A percentile compares a stretch with the other conserved stretches of the same genome.
These are phyloP conservation scores for Scalopus aquaticus DNA, from an alignment of 2,113 vertebrate genomes.

Conservation along the genomic window DNA sequence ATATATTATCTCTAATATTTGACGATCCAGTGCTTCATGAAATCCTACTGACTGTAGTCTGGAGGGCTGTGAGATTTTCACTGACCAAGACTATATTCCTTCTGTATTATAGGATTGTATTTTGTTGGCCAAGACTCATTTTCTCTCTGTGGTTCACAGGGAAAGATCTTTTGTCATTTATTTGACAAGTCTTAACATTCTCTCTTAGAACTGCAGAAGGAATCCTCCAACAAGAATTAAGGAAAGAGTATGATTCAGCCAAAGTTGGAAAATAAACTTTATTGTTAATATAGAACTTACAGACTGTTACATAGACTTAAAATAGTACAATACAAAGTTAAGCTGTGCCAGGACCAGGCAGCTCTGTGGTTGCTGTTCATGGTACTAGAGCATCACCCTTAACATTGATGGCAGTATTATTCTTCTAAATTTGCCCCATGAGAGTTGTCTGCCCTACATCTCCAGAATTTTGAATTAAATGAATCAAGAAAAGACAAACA, in stretches of 20 bases:
- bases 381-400: not conserved
- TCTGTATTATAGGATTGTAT: not conserved
- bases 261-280: not conserved
- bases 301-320: not conserved
- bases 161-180: not conserved
- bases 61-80: not conserved
- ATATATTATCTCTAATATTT: not conserved
- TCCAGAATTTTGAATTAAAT: slow-evolving; percentile 1
- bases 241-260: not conserved
- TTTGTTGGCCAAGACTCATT: not conserved
- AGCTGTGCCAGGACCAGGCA: rapidly evolving
- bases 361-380: not conserved
- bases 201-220: not conserved
- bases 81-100: not conserved
- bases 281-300: not conserved
- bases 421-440: not conserved
- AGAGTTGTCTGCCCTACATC: not conserved
- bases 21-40: not conserved
- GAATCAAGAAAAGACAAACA: not conserved
- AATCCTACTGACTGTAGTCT: not conserved
- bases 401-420: not conserved
- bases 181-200: not conserved
- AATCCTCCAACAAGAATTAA: not conserved
- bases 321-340: not conserved
- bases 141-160: not conserved